Evolutionary conservation across 2,113 vertebrate genomes (phyloP), one percentile per base, ranked within the genome.

Genomic region (Pelecanus crispus): DNA sequence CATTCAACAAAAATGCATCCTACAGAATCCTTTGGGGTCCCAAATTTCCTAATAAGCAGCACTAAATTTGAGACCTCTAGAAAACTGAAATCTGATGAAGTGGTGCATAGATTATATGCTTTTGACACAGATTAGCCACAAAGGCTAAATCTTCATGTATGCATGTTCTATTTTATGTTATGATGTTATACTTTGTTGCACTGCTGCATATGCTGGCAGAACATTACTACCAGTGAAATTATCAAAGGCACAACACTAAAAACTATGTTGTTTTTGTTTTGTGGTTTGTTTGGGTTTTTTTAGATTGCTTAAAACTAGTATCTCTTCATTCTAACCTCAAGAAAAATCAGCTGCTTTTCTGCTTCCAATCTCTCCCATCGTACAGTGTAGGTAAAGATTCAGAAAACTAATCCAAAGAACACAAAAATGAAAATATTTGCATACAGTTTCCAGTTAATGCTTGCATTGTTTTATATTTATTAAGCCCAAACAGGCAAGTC

Each of bases 141-240:
- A 59, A 75, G 8, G 5, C 1, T 29, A 50, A 52, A 6, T 34
- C 18, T 59, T 63, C 44, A 40, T 0, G 0, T 5, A 47, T 4
- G 7, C 8, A 14, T 6, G 5, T 29, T 52, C 49, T 36, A 24
- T 29, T 59, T 81, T n/a, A 53, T 9, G 10, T 13, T 61, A 63
- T 18, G 47, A 75, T 29, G 7, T 25, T 67, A 4, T 45, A 49
- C 61, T 61, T 62, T 73, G 6, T 8, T 86, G 44, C 1, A 2
- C 40, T 73, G 28, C 17, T n/a, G 88, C 94, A 77, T 44, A 47
- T 5, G 40, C 18, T 80, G 36, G 31, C 49, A 88, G 52, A 71
- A 75, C 14, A 32, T 66, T 25, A 50, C 9, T 72, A 78, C 3
- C 19, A 78, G 31, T 28, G 31, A 82, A 73, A 83, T 29, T 73